Conservation (phyloP, 2,797 vertebrate species). For the Botia almorhae region DNA sequence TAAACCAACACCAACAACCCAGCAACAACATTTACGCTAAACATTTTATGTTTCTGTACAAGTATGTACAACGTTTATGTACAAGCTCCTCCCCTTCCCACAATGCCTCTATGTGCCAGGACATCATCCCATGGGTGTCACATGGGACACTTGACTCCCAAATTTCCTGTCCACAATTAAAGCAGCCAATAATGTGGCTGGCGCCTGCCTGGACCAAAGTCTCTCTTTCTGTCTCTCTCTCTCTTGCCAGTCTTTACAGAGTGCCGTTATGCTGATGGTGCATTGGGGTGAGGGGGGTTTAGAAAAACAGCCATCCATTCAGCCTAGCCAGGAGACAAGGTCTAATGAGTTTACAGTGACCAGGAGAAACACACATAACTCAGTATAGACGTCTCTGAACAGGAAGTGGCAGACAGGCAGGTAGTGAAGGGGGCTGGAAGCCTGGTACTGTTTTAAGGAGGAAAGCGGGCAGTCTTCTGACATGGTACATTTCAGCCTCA, state of each 20-base stretch:
- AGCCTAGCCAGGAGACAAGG: constrained; percentile 49
- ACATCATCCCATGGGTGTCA: constrained; percentile 38
- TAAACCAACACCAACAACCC: constrained; percentile 3
- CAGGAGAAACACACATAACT: constrained; percentile 48
- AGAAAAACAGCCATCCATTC: constrained; percentile 59
- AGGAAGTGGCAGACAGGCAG: neutral
- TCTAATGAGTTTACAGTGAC: constrained; percentile 55
- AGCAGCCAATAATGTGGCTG: constrained; percentile 54
- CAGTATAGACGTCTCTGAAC: constrained; percentile 22
- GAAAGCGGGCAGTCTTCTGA: neutral
- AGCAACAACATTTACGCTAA: neutral
- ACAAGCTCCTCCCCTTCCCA: constrained; percentile 42
- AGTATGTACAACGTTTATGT: neutral
- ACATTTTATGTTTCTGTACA: neutral
- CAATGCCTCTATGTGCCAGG: constrained; percentile 48
- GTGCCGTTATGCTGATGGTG: constrained; percentile 52
- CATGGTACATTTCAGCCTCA: neutral
- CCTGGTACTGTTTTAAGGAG: neutral
- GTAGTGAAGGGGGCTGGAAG: neutral
- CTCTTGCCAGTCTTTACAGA: constrained; percentile 16
- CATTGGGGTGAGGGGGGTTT: constrained; percentile 23
- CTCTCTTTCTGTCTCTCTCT: constrained; percentile 4
- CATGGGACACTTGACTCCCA: constrained; percentile 52
- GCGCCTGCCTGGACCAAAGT: constrained; percentile 49
- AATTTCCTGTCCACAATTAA: constrained; percentile 62